Evolutionary conservation across 2,888 invertebrate species (phyloP).

Genomic region (Maniola hyperantus): DNA sequence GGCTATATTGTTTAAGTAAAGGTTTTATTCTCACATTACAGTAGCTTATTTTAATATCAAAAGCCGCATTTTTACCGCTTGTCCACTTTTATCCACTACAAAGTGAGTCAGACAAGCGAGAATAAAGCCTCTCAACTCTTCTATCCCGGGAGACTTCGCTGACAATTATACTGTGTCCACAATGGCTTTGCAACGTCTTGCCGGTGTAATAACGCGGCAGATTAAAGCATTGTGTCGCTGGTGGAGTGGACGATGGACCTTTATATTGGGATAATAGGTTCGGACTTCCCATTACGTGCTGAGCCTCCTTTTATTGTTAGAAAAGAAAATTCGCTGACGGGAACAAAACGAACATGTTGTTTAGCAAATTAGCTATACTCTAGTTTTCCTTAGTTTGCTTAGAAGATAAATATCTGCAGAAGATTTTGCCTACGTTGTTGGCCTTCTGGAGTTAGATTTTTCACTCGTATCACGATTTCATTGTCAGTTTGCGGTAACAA

Average conservation of each 20-base stretch:
- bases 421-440: too few relatives aligned
- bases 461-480: too few relatives aligned
- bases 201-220: constrained; percentile 46
- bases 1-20: constrained; percentile 1
- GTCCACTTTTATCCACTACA: constrained; percentile 27
- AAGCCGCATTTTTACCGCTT: constrained; percentile 12
- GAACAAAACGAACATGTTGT: constrained; percentile 14
- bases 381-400: too few relatives aligned
- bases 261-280: constrained; percentile 53
- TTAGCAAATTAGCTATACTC: too few relatives aligned
- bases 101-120: constrained; percentile 35
- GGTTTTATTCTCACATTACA: constrained; percentile 6
- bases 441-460: too few relatives aligned
- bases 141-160: constrained; percentile 36
- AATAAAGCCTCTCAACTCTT: constrained; percentile 38
- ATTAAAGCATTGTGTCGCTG: constrained; percentile 49
- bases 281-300: constrained; percentile 45
- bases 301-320: constrained; percentile 36
- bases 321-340: constrained; percentile 38
- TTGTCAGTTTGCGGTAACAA: too few relatives aligned
- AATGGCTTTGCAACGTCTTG: constrained; percentile 43
- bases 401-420: too few relatives aligned
- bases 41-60: constrained; percentile 15
- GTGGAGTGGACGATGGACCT: constrained; percentile 47
- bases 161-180: constrained; percentile 42